Evolutionary conservation across 2,888 invertebrate genomes (phyloP).

Genomic region (Stenurella melanura): DNA sequence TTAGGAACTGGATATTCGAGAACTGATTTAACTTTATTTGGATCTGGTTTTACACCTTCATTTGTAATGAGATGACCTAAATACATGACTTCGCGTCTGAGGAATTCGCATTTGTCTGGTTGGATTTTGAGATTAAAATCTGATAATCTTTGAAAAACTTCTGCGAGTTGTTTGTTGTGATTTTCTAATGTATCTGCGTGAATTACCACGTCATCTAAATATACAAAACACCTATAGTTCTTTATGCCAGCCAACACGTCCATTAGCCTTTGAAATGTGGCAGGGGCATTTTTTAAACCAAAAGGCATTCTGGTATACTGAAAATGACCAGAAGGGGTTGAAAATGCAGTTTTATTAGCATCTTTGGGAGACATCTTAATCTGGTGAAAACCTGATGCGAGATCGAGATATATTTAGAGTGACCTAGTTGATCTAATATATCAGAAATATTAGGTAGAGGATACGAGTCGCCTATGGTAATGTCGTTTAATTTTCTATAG

Average conservation of each 20-base stretch:
- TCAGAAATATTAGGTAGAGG: too few species aligned
- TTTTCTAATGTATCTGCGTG: too few species aligned
- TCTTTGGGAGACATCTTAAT: too few species aligned
- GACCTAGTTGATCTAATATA: too few species aligned
- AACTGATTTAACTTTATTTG: conserved; percentile 44
- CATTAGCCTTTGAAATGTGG: conserved; percentile 53
- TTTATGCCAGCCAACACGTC: conserved; percentile 60
- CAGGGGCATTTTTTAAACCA: conserved; percentile 45
- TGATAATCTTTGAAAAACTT: too few species aligned
- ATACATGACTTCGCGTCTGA: conserved; percentile 48
- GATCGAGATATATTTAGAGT: too few species aligned
- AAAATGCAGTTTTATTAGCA: too few species aligned
- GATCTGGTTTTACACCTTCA: conserved; percentile 50
- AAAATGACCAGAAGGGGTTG: conserved; percentile 46
- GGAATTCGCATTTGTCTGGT: conserved; percentile 49
- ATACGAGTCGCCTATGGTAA: too few species aligned
- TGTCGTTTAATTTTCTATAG: too few species aligned
- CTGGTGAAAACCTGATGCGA: too few species aligned
- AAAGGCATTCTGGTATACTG: conserved; percentile 44
- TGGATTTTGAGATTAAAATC: conserved; percentile 48
- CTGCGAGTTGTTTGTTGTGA: too few species aligned
- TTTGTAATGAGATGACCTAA: conserved; percentile 49
- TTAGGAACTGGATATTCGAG: conserved; percentile 42
- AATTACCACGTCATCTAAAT: conserved; percentile 67
- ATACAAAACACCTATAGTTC: conserved; percentile 63